Percentiles rank a stretch among this genome's conserved stretches.
phyloP scores from a whole-genome alignment of 2,888 invertebrate genomes.

The Scaptodrosophila latifasciaeformis region DNA sequence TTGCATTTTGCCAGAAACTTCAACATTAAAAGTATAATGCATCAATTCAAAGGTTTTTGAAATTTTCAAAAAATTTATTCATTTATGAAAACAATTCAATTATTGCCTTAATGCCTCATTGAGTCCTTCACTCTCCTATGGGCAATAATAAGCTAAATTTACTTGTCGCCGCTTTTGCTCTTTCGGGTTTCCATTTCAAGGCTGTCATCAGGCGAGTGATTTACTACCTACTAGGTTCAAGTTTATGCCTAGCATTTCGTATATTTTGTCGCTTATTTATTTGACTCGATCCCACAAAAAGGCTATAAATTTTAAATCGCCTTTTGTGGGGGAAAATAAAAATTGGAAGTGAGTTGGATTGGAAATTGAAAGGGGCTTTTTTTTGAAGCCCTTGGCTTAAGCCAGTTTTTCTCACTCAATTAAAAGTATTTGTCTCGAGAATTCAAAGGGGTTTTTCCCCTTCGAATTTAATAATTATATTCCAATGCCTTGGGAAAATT shows the following conservation, averaged over 20 bases:
- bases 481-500: too few relatives aligned
- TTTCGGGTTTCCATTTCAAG: not conserved
- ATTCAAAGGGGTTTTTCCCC: too few relatives aligned
- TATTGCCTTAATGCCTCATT: slow-evolving; percentile 31
- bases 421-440: too few relatives aligned
- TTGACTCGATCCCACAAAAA: slow-evolving; percentile 48
- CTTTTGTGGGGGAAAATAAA: slow-evolving; percentile 3
- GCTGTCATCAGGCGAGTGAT: slow-evolving; percentile 12
- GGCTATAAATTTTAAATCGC: slow-evolving; percentile 56
- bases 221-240: slow-evolving; percentile 9
- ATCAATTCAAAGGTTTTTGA: too few relatives aligned
- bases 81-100: slow-evolving; percentile 52
- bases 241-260: slow-evolving; percentile 18
- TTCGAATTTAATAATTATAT: too few relatives aligned
- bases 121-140: not conserved
- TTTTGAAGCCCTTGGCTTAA: too few relatives aligned
- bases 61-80: too few relatives aligned
- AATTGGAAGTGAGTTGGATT: too few relatives aligned
- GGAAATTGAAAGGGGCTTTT: too few relatives aligned
- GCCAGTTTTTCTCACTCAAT: too few relatives aligned
- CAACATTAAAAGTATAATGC: too few relatives aligned
- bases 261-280: slow-evolving; percentile 54
- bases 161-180: slow-evolving; percentile 1
- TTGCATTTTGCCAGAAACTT: too few relatives aligned
- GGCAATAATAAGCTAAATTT: slow-evolving; percentile 5